Evolutionary conservation across 2,113 vertebrate species (phyloP).

Genomic region (human (Homo sapiens)): DNA sequence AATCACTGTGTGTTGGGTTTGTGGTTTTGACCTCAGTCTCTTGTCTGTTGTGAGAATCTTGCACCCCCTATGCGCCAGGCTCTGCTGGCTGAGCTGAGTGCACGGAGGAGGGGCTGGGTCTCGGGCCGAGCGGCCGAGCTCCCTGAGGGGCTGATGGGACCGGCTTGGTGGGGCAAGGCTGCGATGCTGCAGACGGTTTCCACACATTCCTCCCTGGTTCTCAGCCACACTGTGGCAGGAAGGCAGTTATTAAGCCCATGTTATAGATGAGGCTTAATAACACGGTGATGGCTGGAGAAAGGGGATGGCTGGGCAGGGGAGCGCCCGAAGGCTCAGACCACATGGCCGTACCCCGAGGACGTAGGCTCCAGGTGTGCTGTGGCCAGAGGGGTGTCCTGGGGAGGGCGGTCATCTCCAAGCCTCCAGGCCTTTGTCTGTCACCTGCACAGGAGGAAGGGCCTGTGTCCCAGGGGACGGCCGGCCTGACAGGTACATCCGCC

Average conservation of each 20-base stretch:
- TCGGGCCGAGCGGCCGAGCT: not conserved
- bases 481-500: no score
- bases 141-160: not conserved
- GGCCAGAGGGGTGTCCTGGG: not conserved
- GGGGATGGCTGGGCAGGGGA: no score
- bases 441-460: not conserved
- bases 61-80: not conserved
- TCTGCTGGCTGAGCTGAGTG: not conserved
- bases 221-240: not conserved
- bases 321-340: not conserved
- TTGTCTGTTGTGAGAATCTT: not conserved
- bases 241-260: not conserved
- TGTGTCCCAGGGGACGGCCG: not conserved
- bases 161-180: not conserved
- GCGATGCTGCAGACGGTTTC: not conserved
- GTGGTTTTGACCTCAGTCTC: not conserved
- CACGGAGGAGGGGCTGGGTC: not conserved
- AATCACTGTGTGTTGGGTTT: not conserved
- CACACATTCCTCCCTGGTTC: not conserved
- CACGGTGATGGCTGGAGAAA: not conserved
- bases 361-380: rapidly evolving
- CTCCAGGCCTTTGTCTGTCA: not conserved
- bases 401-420: not conserved
- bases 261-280: not conserved
- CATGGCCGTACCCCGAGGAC: no score